Percentiles rank a stretch among this genome's conserved stretches.
Evolutionary conservation across 2,888 invertebrate genomes (phyloP).

Genomic region (Enchytraeus crypticus): DNA sequence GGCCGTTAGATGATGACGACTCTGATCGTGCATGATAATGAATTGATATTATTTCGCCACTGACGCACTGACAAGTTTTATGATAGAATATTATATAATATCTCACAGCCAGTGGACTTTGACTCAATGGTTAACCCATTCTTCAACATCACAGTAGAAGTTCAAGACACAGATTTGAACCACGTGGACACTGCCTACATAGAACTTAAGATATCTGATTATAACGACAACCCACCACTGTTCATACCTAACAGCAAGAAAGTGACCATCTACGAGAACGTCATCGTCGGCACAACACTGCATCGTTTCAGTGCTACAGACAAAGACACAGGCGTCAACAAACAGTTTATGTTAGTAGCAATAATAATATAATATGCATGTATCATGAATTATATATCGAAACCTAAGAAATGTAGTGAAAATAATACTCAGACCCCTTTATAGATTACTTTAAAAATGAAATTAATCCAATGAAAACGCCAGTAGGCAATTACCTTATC

Average conservation of each 20-base stretch:
- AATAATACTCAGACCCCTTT: too few species aligned
- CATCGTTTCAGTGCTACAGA: conserved; percentile 92
- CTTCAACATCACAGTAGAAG: conserved; percentile 44
- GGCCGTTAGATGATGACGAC: too few species aligned
- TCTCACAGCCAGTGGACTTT: conserved; percentile 39
- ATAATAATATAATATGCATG: too few species aligned
- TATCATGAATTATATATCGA: too few species aligned
- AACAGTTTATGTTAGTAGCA: conserved; percentile 21
- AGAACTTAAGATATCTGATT: conserved; percentile 94
- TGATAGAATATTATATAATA: too few species aligned
- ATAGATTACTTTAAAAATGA: too few species aligned
- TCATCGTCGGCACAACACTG: conserved; percentile 76
- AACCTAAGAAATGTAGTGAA: too few species aligned
- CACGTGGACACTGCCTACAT: conserved; percentile 77
- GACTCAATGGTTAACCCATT: conserved; percentile 33
- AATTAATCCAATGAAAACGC: too few species aligned
- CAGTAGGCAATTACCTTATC: too few species aligned
- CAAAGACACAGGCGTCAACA: conserved; percentile 61
- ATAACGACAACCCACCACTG: conserved; percentile 98
- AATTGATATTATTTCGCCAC: too few species aligned
- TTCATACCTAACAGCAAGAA: conserved; percentile 65
- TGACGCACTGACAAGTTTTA: background rate
- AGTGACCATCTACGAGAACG: conserved; percentile 60
- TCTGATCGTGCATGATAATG: too few species aligned
- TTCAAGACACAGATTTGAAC: conserved; percentile 35